Evolutionary conservation across 1,140 invertebrate species (phyloP), one percentile per base, ranked within the genome.

Genomic region (Bombus haemorrhoidalis): DNA sequence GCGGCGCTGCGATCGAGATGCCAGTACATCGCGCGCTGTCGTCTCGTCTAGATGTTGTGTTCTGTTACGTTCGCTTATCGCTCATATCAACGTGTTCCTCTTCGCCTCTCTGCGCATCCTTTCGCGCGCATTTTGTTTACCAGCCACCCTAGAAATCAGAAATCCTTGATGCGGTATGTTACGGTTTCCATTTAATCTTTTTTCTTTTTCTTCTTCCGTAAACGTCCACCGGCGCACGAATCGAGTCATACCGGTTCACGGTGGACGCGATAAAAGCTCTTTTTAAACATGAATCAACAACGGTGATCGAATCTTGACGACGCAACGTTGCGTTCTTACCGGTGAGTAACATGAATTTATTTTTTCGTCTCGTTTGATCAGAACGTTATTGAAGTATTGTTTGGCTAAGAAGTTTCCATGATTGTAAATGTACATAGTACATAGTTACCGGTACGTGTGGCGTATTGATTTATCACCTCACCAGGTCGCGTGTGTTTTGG

Each of bases 1-100:
- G 77, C 79, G 87, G 90, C 90, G 90, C 90, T 91, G 90, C 90
- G 41, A 88, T 91, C 90, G 90, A 73, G 75, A 74, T n/a, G 79
- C 74, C 90, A 91, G 90, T 91, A 73, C 71, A 80, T 79, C 89
- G 90, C 84, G 89, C 90, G 87, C 87, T 79, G 81, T 76, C 89
- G 90, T 85, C 69, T 43, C 4, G 90, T 84, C 4, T 71, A 64
- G 79, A 90, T 28, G 86, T 82, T 37, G 32, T 59, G 57, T 64
- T 41, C 66, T 62, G 28, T 57, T 47, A 64, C 39, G 68, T 76
- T 68, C 41, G 18, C 62, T 73, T 22, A 59, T 73, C 66, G 47
- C 25, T 41, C 68, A 18, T 66, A 66, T 84, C 83, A 82, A 74
- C 79, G 64, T 76, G 75, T 66, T 53, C 71, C 53, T 59, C 69